Percentiles rank a stretch among this genome's conserved stretches.
Evolutionary conservation across 2,797 vertebrate species (phyloP).

Genomic region (Antennarius maculatus): DNA sequence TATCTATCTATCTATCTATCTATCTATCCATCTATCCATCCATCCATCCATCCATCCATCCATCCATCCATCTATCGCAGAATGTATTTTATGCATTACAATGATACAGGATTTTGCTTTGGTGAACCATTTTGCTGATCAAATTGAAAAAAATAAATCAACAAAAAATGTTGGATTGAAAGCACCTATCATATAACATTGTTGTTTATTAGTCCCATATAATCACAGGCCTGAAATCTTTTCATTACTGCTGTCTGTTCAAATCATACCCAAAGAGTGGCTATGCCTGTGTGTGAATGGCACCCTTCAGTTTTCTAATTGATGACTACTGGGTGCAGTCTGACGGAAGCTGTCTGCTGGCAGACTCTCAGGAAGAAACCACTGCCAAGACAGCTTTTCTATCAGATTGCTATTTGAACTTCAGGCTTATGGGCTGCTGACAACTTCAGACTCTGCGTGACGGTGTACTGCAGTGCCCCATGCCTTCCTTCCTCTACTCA

Average conservation of each 20-base stretch:
- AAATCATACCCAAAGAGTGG: slow-evolving; percentile 49
- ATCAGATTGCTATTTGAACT: slow-evolving; percentile 80
- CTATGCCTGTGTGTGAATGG: slow-evolving; percentile 64
- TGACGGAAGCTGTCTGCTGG: slow-evolving; percentile 72
- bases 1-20: no score
- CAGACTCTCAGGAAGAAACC: slow-evolving; percentile 74
- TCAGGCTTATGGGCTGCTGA: slow-evolving; percentile 73
- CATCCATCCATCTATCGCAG: no score
- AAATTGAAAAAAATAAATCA: slow-evolving; percentile 21
- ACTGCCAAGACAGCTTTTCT: slow-evolving; percentile 73
- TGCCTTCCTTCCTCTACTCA: slow-evolving; percentile 81
- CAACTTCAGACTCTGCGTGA: slow-evolving; percentile 73
- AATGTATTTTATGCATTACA: not conserved
- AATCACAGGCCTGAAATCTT: slow-evolving; percentile 35
- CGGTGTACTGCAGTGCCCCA: slow-evolving; percentile 66
- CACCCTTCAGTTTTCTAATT: slow-evolving; percentile 79
- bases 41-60: no score
- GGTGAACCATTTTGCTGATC: slow-evolving; percentile 5
- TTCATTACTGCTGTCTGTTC: slow-evolving; percentile 42
- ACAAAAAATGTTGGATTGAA: slow-evolving; percentile 20
- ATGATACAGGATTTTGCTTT: not conserved
- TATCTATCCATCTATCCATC: no score
- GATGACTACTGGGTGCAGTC: slow-evolving; percentile 77
- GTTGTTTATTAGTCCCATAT: slow-evolving; percentile 40
- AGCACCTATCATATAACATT: slow-evolving; percentile 24